Evolutionary conservation across 2,797 vertebrate species (phyloP), one percentile per base, ranked within the genome.

Genomic region (Coranthus polyacanthus): DNA sequence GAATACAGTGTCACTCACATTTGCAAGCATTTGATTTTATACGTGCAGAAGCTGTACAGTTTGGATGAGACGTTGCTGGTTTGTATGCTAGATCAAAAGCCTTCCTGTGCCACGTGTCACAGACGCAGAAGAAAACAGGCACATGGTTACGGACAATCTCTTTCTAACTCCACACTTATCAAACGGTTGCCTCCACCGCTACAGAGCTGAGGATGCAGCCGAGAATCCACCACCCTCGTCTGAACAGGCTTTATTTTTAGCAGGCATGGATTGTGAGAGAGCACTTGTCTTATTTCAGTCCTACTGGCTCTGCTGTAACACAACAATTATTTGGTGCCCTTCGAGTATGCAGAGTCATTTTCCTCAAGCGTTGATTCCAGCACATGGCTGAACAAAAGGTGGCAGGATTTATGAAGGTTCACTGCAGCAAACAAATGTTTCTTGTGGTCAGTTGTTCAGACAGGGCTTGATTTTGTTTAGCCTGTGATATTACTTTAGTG

Each of bases 261-360:
- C 90, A 78, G 61, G 50, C 83, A 73, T 80, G 85, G 91, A 91
- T 88, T 88, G 87, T 88, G 88, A 90, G 83, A 86, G 89, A 90
- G 86, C 86, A 85, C 87, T 91, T 91, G 89, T 91, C 92, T 93
- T 89, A 91, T 93, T 93, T 90, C 85, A 81, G 89, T 88, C 82
- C 84, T 84, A 72, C 78, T 79, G 77, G 85, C 89, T 88, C 72
- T 74, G 88, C 86, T 85, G 78, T 87, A 93, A 89, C 81, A 82
- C 81, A 84, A 84, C 82, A 85, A 90, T 92, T 88, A 89, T 89
- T 82, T 75, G 80, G 70, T 84, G 81, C 81, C 84, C 83, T 84
- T 80, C 22, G 68, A 85, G 81, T 85, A 75, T 84, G 76, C 79
- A 81, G 66, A 75, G 84, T 78, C 68, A 79, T 87, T 87, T 89